Base-by-base conservation (phyloP, 2,888 invertebrate species). In the Heliconius ethilla region DNA sequence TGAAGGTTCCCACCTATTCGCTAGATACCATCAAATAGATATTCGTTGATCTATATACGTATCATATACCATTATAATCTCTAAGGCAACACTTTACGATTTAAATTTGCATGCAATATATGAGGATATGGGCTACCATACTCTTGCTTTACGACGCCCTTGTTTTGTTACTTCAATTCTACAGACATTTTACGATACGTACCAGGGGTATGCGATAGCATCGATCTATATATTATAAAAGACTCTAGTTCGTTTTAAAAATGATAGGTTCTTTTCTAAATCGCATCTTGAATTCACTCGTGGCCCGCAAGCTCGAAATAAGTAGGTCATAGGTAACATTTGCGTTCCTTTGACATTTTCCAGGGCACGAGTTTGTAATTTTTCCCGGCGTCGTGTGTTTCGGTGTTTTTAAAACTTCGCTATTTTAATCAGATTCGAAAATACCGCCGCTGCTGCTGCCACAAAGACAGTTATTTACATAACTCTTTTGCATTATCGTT, bases 111-210 rank as follows among this genome's bases (percentile, higher is more conserved):
- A 59, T 75, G 67, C 55, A 74, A 25, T 77, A 75, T 75, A 78
- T 59, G 27, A 66, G 7, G 25, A 62, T 37, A 70, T 78, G 73
- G 70, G 69, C 77, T 73, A 78, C 83, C 83, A 82, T 82, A 85
- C 81, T 85, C 86, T 85, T 84, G 86, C 83, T 89, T 89, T 90
- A 91, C 87, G 87, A 86, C 87, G 86, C 86, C 86, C 85, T 85
- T 85, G 87, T 87, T 88, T 85, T 86, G 82, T 82, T 82, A 81
- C 82, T 79, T 84, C 85, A 83, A 85, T 86, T 84, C 86, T 86
- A 86, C 82, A 83, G 83, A 69, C 75, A 74, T 77, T 79, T 82
- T 80, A 82, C 80, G 80, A 80, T 81, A 75, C 65, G 70, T 79
- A 78, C 75, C 29, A 75, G 79, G 76, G 78, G 77, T 78, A 45